Percentiles rank a stretch among this genome's conserved stretches.
These are phyloP conservation scores for Tragulus kanchil DNA, from an alignment of 2,113 vertebrate genomes.

Conservation along the genomic window DNA sequence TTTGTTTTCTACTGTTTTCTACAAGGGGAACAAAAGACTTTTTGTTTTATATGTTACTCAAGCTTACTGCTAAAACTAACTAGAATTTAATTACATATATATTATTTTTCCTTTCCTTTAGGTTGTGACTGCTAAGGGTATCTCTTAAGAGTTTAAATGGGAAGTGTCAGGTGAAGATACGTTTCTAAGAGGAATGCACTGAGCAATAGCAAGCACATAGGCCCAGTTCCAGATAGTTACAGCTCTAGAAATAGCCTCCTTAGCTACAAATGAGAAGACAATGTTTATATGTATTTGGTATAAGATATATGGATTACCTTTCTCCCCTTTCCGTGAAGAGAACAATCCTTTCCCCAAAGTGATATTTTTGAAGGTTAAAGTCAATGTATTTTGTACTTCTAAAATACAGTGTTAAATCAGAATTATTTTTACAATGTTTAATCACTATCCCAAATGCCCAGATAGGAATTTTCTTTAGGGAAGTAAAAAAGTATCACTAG, in stretches of 20 bases:
- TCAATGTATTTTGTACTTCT: conserved; percentile 44
- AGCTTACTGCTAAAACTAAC: conserved; percentile 19
- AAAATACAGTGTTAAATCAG: conserved; percentile 24
- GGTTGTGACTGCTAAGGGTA: background rate
- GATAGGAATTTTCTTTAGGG: conserved; percentile 21
- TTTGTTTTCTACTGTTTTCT: conserved; percentile 31
- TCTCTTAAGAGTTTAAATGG: background rate
- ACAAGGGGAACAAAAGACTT: background rate
- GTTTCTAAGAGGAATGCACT: conserved; percentile 25
- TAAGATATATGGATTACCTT: conserved; percentile 16
- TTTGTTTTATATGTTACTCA: background rate
- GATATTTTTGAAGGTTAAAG: conserved; percentile 5
- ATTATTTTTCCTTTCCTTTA: background rate
- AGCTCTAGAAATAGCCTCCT: background rate
- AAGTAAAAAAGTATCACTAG: conserved; percentile 33
- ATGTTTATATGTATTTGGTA: background rate
- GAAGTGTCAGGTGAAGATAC: background rate
- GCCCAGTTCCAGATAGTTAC: background rate
- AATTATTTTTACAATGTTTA: conserved; percentile 15
- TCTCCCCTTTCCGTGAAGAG: conserved; percentile 21
- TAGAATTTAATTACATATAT: background rate
- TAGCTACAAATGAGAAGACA: background rate
- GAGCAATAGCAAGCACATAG: background rate
- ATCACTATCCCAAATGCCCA: background rate
- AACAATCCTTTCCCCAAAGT: conserved; percentile 11